Evolutionary conservation across 2,113 vertebrate species (phyloP).

Genomic region (Dipodomys merriami): DNA sequence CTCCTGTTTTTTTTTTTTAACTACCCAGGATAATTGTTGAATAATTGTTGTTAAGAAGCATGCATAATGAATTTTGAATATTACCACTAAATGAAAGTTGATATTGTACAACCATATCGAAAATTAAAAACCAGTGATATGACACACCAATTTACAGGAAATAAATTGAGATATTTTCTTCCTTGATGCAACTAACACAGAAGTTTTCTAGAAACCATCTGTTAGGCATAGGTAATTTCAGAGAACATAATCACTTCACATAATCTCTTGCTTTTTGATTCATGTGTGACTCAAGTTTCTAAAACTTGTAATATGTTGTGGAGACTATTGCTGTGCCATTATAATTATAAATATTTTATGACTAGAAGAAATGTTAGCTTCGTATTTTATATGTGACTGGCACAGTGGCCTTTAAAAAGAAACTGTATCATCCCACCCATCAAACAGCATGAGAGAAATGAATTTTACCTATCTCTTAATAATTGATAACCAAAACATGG

Average conservation of each 20-base stretch:
- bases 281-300: neutral
- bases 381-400: slow-evolving; percentile 23
- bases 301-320: neutral
- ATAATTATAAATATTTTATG: neutral
- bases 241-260: neutral
- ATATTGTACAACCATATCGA: neutral
- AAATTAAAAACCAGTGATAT: slow-evolving; percentile 18
- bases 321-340: neutral
- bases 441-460: slow-evolving; percentile 39
- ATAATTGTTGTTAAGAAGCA: neutral
- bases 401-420: slow-evolving; percentile 25
- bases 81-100: neutral
- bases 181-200: slow-evolving; percentile 45
- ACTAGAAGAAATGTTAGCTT: slow-evolving; percentile 22
- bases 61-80: slow-evolving; percentile 33
- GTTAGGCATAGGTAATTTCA: slow-evolving; percentile 1
- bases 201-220: slow-evolving; percentile 8
- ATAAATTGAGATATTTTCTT: slow-evolving; percentile 29
- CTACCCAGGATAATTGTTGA: neutral
- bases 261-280: neutral
- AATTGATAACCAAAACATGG: slow-evolving; percentile 52
- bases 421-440: slow-evolving; percentile 56
- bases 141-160: neutral
- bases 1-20: neutral
- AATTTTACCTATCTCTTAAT: slow-evolving; percentile 52